Percentiles rank a stretch among this genome's conserved stretches.
Conservation (phyloP, 2,888 invertebrate genomes). For the Eupithecia centaureata region DNA sequence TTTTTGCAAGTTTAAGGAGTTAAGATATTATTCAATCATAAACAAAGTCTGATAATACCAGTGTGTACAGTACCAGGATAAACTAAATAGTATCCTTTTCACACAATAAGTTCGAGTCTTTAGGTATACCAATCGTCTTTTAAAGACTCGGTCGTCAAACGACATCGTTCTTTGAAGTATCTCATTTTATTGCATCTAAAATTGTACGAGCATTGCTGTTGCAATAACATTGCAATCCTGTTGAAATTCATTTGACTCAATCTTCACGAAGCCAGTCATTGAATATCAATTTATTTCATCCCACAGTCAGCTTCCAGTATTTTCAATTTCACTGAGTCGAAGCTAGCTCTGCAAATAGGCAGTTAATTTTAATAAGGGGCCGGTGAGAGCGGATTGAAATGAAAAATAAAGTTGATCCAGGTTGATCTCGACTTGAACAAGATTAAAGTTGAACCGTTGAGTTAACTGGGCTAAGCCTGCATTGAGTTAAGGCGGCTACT, state of each 20-base stretch:
- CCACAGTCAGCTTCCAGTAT: constrained; percentile 18
- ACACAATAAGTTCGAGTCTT: too few species aligned
- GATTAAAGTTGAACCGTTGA: constrained; percentile 66
- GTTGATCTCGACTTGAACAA: constrained; percentile 62
- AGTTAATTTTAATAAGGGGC: constrained; percentile 46
- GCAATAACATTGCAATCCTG: constrained; percentile 8
- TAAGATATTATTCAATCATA: neutral
- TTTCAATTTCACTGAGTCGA: constrained; percentile 20
- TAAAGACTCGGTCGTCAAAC: neutral
- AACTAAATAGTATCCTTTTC: neutral
- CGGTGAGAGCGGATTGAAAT: constrained; percentile 53
- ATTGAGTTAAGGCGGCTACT: constrained; percentile 37
- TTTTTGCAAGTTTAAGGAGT: too few species aligned
- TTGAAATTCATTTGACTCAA: constrained; percentile 14
- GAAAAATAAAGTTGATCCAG: constrained; percentile 62
- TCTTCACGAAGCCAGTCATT: constrained; percentile 12
- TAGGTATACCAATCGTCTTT: neutral
- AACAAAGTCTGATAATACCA: neutral
- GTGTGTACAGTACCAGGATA: too few species aligned
- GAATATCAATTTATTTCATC: constrained; percentile 18
- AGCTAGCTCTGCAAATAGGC: constrained; percentile 26
- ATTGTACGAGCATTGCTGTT: constrained; percentile 2
- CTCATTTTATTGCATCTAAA: neutral
- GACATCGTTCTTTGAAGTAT: neutral
- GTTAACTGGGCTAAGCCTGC: constrained; percentile 63